Evolutionary conservation across 2,113 vertebrate genomes (phyloP).

Genomic region (Rhodinocichla rosea): DNA sequence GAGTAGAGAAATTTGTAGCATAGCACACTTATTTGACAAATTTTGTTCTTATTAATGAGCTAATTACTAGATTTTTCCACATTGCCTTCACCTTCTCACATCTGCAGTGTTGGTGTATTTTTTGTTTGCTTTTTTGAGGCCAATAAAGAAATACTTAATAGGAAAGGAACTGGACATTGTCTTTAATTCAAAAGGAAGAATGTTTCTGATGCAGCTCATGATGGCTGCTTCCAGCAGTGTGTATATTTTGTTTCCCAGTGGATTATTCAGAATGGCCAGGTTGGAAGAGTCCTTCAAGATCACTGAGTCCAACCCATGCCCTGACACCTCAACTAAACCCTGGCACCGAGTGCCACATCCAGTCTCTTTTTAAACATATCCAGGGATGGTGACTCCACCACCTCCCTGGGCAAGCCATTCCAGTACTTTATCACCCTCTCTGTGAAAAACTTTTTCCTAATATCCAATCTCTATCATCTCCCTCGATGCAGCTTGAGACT

Average conservation of each 20-base stretch:
- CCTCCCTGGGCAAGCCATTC: not conserved
- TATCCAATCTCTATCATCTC: not conserved
- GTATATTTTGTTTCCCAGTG: not conserved
- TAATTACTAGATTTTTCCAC: not conserved
- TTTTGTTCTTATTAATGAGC: not conserved
- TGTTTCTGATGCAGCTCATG: not conserved
- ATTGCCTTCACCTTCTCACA: not conserved
- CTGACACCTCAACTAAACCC: not conserved
- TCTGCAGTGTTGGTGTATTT: not conserved
- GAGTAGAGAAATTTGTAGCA: not conserved
- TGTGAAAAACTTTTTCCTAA: not conserved
- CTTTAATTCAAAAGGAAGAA: not conserved
- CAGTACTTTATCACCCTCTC: not conserved
- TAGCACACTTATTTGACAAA: not conserved
- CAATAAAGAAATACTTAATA: not conserved
- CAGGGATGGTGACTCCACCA: not conserved
- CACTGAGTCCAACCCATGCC: not conserved
- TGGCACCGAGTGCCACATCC: not conserved
- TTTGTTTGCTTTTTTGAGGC: not conserved
- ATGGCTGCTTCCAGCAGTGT: not conserved
- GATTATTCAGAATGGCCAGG: not conserved
- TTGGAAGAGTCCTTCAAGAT: not conserved
- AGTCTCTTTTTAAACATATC: not conserved
- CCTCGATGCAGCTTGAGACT: not conserved
- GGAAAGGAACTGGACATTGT: not conserved